Base-by-base conservation (phyloP, 2,113 vertebrate genomes). In the Okapia johnstoni region DNA sequence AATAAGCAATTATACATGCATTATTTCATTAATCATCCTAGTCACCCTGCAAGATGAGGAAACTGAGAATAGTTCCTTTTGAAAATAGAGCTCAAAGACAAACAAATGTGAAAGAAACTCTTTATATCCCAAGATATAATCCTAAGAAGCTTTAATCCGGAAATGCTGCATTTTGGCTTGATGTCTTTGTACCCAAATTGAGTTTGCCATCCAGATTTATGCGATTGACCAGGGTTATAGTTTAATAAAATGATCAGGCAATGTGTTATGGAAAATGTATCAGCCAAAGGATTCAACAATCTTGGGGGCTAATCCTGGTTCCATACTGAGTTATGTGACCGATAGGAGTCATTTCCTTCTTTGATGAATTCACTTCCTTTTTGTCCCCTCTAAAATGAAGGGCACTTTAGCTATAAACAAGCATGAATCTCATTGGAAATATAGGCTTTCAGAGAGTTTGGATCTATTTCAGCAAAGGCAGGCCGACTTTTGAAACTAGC, bases 11-110 rank as follows among this genome's bases (percentile, higher is more conserved):
- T 95, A 63, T 43, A 83, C 10, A 28, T 63, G 15, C 23, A 30
- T 92, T 89, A 77, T 89, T 93, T 97, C 57, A 60, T 80, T 88
- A 95, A 63, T 63, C 14, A 70, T 87, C 16, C 57, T 87, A 77
- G 83, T 94, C 36, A 95, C 55, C 17, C 14, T 54, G 50, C 57
- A 95, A 94, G 55, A 26, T 61, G 2, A 96, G n/a, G 58, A 94
- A 63, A 77, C 30, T 43, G 40, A 79, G 55, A 81, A 48, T 63
- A 80, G 9, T 66, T 90, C 33, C 55, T 86, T 94, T 85, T 88
- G 94, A 92, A 96, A 96, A 57, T 46, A 77, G 79, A 77, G 2
- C 48, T 95, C 83, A 21, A 85, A 88, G 84, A 90, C 60, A 93
- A 73, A 89, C 33, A 95, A 88, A 95, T 96, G 48, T 87, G 43